phyloP scores from a whole-genome alignment of 2,113 vertebrate genomes.

The Lutjanus erythropterus region DNA sequence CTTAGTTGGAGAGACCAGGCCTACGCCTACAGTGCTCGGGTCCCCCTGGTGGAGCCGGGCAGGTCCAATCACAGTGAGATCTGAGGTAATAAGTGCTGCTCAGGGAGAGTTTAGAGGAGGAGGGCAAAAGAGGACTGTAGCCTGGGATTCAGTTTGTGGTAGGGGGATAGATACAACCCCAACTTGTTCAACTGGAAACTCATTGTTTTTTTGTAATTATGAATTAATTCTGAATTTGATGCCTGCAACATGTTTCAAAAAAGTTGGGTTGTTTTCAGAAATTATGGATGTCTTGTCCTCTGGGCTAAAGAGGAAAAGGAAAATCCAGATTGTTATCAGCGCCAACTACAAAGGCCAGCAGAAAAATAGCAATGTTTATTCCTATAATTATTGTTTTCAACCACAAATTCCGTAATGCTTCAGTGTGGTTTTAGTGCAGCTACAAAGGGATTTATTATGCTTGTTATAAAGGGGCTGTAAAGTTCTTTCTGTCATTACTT shows the following conservation, averaged over 20 bases:
- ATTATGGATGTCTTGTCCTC: no score
- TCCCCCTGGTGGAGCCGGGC: slow-evolving; percentile 69
- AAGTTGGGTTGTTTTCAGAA: no score
- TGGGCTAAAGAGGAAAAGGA: no score
- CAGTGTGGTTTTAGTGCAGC: neutral
- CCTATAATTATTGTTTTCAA: neutral
- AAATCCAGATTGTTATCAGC: no score
- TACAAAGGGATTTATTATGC: neutral
- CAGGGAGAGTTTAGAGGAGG: slow-evolving; percentile 19
- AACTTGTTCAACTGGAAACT: no score
- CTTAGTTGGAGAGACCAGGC: slow-evolving; percentile 19
- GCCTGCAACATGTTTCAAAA: no score
- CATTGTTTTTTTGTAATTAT: no score
- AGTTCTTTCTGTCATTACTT: neutral
- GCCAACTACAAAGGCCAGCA: no score
- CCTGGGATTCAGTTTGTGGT: slow-evolving; percentile 27
- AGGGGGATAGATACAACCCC: neutral
- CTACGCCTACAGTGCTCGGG: slow-evolving; percentile 40
- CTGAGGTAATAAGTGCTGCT: slow-evolving; percentile 51
- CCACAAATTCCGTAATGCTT: neutral
- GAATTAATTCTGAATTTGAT: no score
- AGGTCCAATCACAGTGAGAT: slow-evolving; percentile 46
- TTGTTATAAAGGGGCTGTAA: neutral
- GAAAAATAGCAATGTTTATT: neutral
- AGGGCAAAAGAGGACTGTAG: slow-evolving; percentile 19